A percentile compares a stretch with the other conserved stretches of the same genome.
Conservation (phyloP, 2,888 invertebrate genomes). For the Eupithecia insigniata region DNA sequence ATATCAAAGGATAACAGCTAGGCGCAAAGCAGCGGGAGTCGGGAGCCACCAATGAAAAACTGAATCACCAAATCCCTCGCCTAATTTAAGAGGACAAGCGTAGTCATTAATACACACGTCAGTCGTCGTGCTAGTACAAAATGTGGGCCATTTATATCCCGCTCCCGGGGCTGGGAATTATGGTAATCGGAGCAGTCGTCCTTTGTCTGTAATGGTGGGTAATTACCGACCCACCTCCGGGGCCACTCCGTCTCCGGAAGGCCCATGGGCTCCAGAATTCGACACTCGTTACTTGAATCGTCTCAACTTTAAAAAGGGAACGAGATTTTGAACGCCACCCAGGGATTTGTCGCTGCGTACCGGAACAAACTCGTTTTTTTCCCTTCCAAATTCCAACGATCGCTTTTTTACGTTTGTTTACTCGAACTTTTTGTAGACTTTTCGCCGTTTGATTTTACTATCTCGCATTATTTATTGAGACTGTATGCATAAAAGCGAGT, state of each 20-base stretch:
- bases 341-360: slow-evolving; percentile 71
- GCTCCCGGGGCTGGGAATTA: slow-evolving; percentile 80
- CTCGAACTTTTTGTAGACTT: slow-evolving; percentile 53
- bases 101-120: slow-evolving; percentile 84
- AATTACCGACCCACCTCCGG: slow-evolving; percentile 81
- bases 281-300: slow-evolving; percentile 83
- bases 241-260: slow-evolving; percentile 75
- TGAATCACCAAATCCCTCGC: slow-evolving; percentile 80
- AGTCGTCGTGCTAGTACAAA: slow-evolving; percentile 82
- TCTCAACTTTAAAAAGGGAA: slow-evolving; percentile 82
- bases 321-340: slow-evolving; percentile 77
- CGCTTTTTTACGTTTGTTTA: slow-evolving; percentile 56
- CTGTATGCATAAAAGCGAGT: slow-evolving; percentile 67
- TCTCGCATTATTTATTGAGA: slow-evolving; percentile 66
- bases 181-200: slow-evolving; percentile 83
- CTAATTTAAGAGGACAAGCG: slow-evolving; percentile 83
- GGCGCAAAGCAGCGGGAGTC: slow-evolving; percentile 28
- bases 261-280: slow-evolving; percentile 75
- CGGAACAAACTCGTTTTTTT: slow-evolving; percentile 65
- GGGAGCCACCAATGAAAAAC: slow-evolving; percentile 74
- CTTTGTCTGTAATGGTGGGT: slow-evolving; percentile 84
- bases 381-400: slow-evolving; percentile 61
- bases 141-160: slow-evolving; percentile 82
- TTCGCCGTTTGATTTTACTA: slow-evolving; percentile 52
- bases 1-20: slow-evolving; percentile 52